phyloP scores from a whole-genome alignment of 2,113 vertebrate species.

The Formicarius rufipectus region DNA sequence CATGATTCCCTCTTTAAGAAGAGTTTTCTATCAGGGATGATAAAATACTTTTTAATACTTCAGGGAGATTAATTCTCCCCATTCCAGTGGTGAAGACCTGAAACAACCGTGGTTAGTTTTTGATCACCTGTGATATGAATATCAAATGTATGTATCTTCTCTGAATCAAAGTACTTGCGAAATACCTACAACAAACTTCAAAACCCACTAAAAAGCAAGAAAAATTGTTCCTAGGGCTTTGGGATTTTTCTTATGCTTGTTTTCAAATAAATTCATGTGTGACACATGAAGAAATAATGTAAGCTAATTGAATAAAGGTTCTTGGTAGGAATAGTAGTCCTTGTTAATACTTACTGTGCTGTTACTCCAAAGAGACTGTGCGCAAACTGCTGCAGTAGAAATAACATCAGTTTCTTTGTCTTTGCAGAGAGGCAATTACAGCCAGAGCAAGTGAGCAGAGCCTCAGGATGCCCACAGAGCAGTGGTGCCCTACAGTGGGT shows the following conservation, averaged over 20 bases:
- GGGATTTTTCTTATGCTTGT: not conserved
- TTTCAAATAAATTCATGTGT: not conserved
- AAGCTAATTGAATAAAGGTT: not conserved
- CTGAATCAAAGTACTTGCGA: not conserved
- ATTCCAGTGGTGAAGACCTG: not conserved
- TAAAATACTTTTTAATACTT: not conserved
- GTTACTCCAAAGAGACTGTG: not conserved
- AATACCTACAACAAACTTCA: not conserved
- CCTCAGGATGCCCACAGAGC: slow-evolving; percentile 75
- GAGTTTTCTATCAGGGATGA: not conserved
- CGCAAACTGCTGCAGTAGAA: not conserved
- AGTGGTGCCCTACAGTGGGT: slow-evolving; percentile 77
- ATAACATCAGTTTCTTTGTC: not conserved
- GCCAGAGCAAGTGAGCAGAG: not conserved
- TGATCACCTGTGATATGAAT: not conserved
- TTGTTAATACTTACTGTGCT: not conserved
- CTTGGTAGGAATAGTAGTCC: not conserved
- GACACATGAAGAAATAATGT: not conserved
- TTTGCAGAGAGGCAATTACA: slow-evolving; percentile 56
- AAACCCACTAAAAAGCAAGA: not conserved
- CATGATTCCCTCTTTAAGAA: not conserved
- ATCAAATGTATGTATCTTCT: not conserved
- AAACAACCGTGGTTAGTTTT: not conserved
- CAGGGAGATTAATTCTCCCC: not conserved
- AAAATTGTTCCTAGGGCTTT: not conserved